Conservation (phyloP, 2,113 vertebrate genomes). For the Paralichthys olivaceus region DNA sequence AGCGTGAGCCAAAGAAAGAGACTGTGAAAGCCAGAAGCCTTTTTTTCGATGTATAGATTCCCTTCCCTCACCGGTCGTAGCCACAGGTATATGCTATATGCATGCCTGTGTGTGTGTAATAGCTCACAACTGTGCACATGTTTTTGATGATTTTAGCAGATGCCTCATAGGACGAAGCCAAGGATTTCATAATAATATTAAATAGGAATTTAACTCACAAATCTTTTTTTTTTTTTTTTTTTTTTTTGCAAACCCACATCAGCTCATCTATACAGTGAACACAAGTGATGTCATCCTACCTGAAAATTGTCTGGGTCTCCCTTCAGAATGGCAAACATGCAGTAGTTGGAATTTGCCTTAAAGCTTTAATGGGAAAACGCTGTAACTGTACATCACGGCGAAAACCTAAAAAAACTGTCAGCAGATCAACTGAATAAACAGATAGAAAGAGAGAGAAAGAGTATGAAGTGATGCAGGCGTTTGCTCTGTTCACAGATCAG, state of each 20-base stretch:
- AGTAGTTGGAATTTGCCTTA: background rate
- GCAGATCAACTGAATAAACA: background rate
- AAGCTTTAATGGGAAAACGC: background rate
- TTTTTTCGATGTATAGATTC: background rate
- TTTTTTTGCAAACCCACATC: background rate
- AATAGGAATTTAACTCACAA: background rate
- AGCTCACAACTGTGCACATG: constrained; percentile 2
- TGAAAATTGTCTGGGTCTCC: background rate
- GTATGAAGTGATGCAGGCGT: background rate
- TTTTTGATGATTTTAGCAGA: background rate
- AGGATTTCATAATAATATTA: background rate
- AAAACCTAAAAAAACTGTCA: background rate
- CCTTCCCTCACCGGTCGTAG: background rate
- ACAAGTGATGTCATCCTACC: background rate
- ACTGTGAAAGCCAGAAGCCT: background rate
- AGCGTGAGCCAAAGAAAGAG: background rate
- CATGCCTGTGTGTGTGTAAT: background rate
- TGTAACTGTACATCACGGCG: background rate
- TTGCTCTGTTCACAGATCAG: no score
- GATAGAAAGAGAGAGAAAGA: no score
- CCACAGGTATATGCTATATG: background rate
- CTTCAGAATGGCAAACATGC: background rate
- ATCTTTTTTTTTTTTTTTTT: no score
- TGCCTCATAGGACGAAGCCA: background rate
- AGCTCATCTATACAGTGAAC: background rate